Conservation (phyloP, 1,140 invertebrate genomes). For the Conopomorpha cramerella region DNA sequence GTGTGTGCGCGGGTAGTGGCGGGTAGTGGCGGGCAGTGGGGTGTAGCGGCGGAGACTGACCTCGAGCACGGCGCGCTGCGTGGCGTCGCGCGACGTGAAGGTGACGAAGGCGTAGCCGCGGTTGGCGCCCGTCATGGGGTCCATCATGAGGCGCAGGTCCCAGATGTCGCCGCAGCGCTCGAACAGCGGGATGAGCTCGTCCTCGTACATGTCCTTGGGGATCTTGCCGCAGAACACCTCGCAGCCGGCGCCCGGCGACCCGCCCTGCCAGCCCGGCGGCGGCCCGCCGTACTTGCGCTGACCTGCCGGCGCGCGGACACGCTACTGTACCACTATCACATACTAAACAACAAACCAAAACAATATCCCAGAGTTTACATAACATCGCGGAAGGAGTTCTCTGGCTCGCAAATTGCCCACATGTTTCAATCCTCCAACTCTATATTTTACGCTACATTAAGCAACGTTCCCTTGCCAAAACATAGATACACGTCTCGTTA, state of each 20-base stretch:
- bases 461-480: too few relatives aligned
- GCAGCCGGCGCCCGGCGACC: conserved; percentile 89
- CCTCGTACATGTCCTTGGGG: conserved; percentile 98
- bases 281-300: conserved; percentile 98
- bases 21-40: background rate
- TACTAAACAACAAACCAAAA: too few relatives aligned
- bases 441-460: too few relatives aligned
- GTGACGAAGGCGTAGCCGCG: conserved; percentile 99
- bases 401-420: too few relatives aligned
- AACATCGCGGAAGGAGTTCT: too few relatives aligned
- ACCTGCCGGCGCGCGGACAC: too few relatives aligned
- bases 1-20: background rate
- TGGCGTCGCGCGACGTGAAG: conserved; percentile 91
- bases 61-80: conserved; percentile 92
- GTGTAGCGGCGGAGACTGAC: conserved; percentile 54
- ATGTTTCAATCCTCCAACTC: too few relatives aligned
- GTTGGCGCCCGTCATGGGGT: conserved; percentile 96
- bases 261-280: conserved; percentile 91
- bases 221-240: conserved; percentile 99
- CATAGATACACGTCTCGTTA: too few relatives aligned
- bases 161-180: conserved; percentile 97
- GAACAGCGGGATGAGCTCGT: conserved; percentile 96
- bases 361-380: too few relatives aligned
- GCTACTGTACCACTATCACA: too few relatives aligned
- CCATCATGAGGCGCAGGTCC: conserved; percentile 99